Base-by-base conservation (phyloP, 2,797 vertebrate species). In the Cottoperca gobio region DNA sequence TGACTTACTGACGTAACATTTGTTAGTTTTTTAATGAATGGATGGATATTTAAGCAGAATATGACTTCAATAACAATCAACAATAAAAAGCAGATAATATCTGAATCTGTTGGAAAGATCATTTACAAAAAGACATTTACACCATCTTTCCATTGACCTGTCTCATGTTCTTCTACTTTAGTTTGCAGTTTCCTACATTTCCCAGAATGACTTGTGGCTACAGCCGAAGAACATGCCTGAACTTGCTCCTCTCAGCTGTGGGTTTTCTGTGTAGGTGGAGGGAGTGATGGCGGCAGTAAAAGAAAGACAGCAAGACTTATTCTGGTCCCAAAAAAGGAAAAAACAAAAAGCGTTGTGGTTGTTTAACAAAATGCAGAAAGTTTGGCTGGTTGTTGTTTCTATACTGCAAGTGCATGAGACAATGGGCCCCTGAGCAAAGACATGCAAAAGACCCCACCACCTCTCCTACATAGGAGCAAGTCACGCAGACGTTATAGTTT, bases 161-260 rank as follows among this genome's bases (percentile, higher is more conserved):
- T 23, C 14, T 58, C 4, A 6, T 52, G 35, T 53, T 61, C 10
- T 8, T 53, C 42, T 19, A 2, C n/a, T 19, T 64, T 19, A 33
- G 14, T n/a, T 61, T 11, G 53, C 6, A 14, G 23, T 49, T 73
- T 80, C 65, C 78, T 70, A 79, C 78, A 77, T 88, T 77, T 79
- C 72, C 83, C 79, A 83, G 35, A 78, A 73, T 26, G 43, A 67
- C 71, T 70, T 71, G 62, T 39, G 52, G 50, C 54, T 45, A 24
- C 40, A 40, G 50, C 42, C 50, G 16, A 31, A 46, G 42, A 67
- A 75, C 70, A 75, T 68, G 67, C 7, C 73, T 63, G 55, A 64
- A 58, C 63, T 70, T 43, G 57, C 12, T 74, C 37, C 40, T 64
- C 58, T 45, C 28, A 19, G 74, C 53, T 78, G 70, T 19, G 59